Evolutionary conservation across 2,113 vertebrate species (phyloP).

Genomic region (Orthonyx spaldingii): DNA sequence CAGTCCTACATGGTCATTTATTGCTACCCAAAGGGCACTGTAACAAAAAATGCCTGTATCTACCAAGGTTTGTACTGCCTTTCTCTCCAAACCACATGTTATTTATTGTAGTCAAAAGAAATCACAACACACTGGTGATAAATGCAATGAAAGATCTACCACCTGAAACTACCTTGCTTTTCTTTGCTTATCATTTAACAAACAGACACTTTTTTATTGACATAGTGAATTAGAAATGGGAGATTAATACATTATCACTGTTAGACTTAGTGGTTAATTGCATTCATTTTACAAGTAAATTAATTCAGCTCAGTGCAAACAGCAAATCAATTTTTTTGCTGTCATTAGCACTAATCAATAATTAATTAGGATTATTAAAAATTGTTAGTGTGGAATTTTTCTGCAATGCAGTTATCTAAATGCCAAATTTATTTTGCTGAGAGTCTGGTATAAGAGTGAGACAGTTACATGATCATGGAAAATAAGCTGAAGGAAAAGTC

Average conservation of each 20-base stretch:
- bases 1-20: not conserved
- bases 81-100: not conserved
- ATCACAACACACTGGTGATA: not conserved
- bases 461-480: not conserved
- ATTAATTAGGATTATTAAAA: conserved; percentile 16
- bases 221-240: not conserved
- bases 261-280: not conserved
- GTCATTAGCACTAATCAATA: conserved; percentile 23
- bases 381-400: not conserved
- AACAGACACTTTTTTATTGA: not conserved
- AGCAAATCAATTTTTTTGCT: conserved; percentile 7
- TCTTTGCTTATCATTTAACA: not conserved
- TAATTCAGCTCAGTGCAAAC: conserved; percentile 25
- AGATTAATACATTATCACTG: not conserved
- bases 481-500: conserved; percentile 16
- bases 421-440: conserved; percentile 2
- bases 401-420: not conserved
- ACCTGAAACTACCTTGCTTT: not conserved
- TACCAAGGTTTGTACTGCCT: not conserved
- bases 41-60: not conserved
- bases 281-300: conserved; percentile 12
- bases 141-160: not conserved
- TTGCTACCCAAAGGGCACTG: not conserved
- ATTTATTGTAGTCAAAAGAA: not conserved
- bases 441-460: not conserved